Evolutionary conservation across 2,797 vertebrate species (phyloP), one percentile per base, ranked within the genome.

Genomic region (Tympanoctomys barrerae): DNA sequence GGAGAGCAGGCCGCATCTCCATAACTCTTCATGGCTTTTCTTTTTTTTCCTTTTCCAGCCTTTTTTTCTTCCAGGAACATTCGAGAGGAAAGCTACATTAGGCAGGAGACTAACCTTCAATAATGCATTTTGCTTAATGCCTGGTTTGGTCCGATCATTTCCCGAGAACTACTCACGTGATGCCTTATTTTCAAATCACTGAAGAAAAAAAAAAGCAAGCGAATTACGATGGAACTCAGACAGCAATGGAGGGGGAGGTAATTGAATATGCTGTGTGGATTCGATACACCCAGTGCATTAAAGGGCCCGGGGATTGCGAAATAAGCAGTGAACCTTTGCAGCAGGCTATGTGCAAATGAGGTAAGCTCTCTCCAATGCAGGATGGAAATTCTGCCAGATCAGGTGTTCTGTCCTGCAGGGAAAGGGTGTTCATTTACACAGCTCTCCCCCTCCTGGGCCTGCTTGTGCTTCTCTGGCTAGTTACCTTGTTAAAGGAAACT

Each of bases 401-500:
- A 89, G 96, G 70, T 68, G 12, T n/a, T 97, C 89, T 90, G 46
- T 33, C 87, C 94, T 61, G 59, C 16, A 8, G 14, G 88, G 61
- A 94, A 80, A 0, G 46, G 59, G 46, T 86, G 83, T 92, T 96
- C n/a, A 94, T 98, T 87, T 94, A n/a, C 82, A 77, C 82, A 95
- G 7, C 24, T 81, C 24, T 92, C 42, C 85, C 52, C 70, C 42
- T 95, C 71, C 49, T 54, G 18, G 71, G 21, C 46, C 0, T 0
- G 57, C 94, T 24, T 36, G 18, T 68, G 70, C 4, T 0, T 94
- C 86, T 93, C 94, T 89, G 52, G 54, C 90, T 96, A 94, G 42
- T 83, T 94, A 83, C 92, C 57, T 97, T 96, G 91, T 91, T 97
- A 97, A 92, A 96, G 87, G 61, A 96, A 97, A 96, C 95, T 59